Evolutionary conservation across 2,888 invertebrate genomes (phyloP).

Genomic region (Drosophila vallismaia): DNA sequence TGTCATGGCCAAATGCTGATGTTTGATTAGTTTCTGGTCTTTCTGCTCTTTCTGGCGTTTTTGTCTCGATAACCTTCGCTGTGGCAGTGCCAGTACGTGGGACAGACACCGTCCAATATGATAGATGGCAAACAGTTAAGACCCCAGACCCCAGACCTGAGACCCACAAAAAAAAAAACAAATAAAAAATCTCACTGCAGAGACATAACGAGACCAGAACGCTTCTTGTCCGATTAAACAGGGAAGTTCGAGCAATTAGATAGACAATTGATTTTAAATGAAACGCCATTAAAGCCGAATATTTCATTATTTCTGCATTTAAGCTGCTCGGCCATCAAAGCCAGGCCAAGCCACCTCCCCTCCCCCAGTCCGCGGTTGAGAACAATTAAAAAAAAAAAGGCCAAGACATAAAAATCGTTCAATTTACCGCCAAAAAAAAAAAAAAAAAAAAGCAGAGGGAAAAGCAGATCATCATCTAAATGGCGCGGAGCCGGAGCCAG

Average conservation of each 20-base stretch:
- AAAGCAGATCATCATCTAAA: too few species aligned
- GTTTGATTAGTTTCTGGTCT: not conserved
- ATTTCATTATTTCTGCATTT: conserved; percentile 39
- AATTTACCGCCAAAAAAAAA: conserved; percentile 42
- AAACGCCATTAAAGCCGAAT: conserved; percentile 23
- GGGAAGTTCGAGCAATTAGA: conserved; percentile 52
- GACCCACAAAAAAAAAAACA: too few species aligned
- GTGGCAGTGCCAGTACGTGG: conserved; percentile 21
- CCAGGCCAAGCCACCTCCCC: conserved; percentile 12
- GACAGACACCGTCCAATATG: conserved; percentile 26
- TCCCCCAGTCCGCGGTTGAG: conserved; percentile 4
- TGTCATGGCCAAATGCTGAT: conserved; percentile 33
- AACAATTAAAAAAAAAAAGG: conserved; percentile 79
- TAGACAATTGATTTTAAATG: conserved; percentile 73
- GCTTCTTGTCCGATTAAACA: not conserved
- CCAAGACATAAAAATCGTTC: conserved; percentile 76
- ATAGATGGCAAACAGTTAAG: conserved; percentile 24
- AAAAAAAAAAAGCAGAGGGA: too few species aligned
- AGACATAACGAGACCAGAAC: too few species aligned
- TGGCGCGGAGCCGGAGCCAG: too few species aligned
- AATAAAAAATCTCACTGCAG: too few species aligned
- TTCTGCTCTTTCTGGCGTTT: too few species aligned
- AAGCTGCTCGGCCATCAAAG: conserved; percentile 54
- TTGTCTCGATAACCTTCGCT: too few species aligned
- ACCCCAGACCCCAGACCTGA: not conserved